Evolutionary conservation across 1,140 invertebrate genomes (phyloP), one percentile per base, ranked within the genome.

Genomic region (Leguminivora glycinivorella): DNA sequence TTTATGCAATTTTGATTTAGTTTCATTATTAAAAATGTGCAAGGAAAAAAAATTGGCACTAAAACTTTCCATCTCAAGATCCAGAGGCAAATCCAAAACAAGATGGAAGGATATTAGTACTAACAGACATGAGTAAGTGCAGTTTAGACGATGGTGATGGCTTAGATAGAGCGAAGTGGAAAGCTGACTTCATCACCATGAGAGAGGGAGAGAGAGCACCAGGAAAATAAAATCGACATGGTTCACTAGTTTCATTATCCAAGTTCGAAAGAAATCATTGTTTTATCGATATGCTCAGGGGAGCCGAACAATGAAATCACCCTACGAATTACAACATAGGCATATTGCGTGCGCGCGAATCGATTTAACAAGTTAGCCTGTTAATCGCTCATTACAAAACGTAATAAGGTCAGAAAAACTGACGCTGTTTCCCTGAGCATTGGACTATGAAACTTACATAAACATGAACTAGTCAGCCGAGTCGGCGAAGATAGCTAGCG

Each of bases 291-390:
- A 52, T 22, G 19, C 19, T 19, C 19, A n/a, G 58, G 58, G 58
- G 29, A 63, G 17, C 58, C 14, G 25, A 63, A 29, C 26, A 31
- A 63, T 63, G 58, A 63, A 31, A 31, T 14, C 58, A 34, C 58
- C 58, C 58, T 63, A 63, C n/a, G 7, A 34, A 63, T 63, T 34
- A 22, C 52, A 56, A 60, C 26, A 63, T 52, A 52, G 47, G 47
- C 19, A 52, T 63, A 29, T 63, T 63, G 58, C 58, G 58, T 63
- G 58, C 29, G 7, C 26, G 58, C n/a, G 58, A 29, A 63, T 63
- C 58, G 58, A 31, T 63, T 63, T 63, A 63, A 63, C 58, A 63
- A 63, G 25, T 63, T 19, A 63, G 58, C 58, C 22, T 63, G 25
- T 63, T 63, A 63, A 63, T 63, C 26, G 56, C 14, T 25, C 56